phyloP scores from a whole-genome alignment of 1,140 invertebrate genomes.

The Diabrotica undecimpunctata region DNA sequence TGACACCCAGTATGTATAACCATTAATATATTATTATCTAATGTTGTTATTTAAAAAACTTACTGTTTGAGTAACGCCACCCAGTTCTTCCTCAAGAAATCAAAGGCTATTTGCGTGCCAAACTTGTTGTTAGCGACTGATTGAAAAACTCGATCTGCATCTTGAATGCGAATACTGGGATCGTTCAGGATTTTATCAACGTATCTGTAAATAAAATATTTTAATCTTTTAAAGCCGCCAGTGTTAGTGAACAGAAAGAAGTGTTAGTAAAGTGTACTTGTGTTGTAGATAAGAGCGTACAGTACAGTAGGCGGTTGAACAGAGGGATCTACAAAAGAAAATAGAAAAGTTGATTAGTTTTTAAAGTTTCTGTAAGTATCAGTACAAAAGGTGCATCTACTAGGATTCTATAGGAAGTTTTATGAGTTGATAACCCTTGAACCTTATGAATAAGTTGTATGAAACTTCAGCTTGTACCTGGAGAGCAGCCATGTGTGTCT shows the following conservation, averaged over 20 bases:
- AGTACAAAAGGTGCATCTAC: too few relatives aligned
- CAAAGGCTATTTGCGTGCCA: constrained; percentile 59
- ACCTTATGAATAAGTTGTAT: too few relatives aligned
- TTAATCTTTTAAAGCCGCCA: constrained; percentile 13
- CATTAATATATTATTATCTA: too few relatives aligned
- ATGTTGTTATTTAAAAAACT: constrained; percentile 16
- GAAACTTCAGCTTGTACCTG: constrained; percentile 44
- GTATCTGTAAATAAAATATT: constrained; percentile 47
- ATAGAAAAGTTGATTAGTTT: too few relatives aligned
- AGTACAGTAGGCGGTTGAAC: too few relatives aligned
- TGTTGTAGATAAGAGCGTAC: too few relatives aligned
- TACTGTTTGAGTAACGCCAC: constrained; percentile 37
- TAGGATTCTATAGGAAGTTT: too few relatives aligned
- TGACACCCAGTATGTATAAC: too few relatives aligned
- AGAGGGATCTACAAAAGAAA: too few relatives aligned
- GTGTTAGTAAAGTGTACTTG: neutral
- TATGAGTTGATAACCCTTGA: too few relatives aligned
- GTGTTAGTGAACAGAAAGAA: constrained; percentile 12
- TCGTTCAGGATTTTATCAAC: constrained; percentile 58
- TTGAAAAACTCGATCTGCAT: constrained; percentile 60
- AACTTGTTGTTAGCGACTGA: constrained; percentile 54
- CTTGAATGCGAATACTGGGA: constrained; percentile 66
- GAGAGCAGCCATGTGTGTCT: constrained; percentile 71
- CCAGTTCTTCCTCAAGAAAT: constrained; percentile 43
- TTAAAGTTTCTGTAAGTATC: too few relatives aligned